Conservation (phyloP, 1,140 invertebrate genomes). For the Zaprionus ornatus region DNA sequence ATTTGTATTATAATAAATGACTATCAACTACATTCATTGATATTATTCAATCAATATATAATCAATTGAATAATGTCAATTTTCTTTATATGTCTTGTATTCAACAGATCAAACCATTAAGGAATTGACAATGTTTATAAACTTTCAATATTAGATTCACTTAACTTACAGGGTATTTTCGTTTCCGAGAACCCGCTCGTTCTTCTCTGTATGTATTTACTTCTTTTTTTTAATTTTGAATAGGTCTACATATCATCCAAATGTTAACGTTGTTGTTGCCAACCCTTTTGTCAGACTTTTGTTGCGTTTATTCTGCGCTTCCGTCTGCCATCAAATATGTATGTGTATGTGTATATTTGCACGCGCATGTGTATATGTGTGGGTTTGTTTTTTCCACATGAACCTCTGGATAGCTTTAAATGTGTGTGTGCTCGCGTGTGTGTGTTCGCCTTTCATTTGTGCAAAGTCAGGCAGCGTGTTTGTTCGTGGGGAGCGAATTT, state of each 20-base stretch:
- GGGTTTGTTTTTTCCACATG: constrained; percentile 43
- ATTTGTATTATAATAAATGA: too few relatives aligned
- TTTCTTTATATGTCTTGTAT: too few relatives aligned
- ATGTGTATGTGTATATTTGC: neutral
- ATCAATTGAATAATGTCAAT: too few relatives aligned
- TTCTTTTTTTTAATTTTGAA: constrained; percentile 25
- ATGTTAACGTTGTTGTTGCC: constrained; percentile 47
- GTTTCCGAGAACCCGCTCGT: neutral
- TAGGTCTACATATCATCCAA: constrained; percentile 69
- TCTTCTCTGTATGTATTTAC: neutral
- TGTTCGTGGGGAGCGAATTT: constrained; percentile 56
- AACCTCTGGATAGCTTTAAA: constrained; percentile 28
- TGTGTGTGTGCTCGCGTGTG: constrained; percentile 26
- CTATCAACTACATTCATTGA: too few relatives aligned
- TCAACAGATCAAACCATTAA: neutral
- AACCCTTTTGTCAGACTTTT: constrained; percentile 63
- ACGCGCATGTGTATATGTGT: neutral
- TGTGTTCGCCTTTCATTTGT: constrained; percentile 43
- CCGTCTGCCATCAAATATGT: constrained; percentile 72
- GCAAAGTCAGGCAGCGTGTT: constrained; percentile 41
- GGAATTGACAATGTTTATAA: too few relatives aligned
- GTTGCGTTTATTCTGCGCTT: constrained; percentile 56
- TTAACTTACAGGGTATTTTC: neutral
- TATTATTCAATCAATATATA: too few relatives aligned
- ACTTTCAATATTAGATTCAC: neutral